These are phyloP conservation scores for Alouatta palliata DNA, from an alignment of 2,113 vertebrate species.

Conservation along the genomic window DNA sequence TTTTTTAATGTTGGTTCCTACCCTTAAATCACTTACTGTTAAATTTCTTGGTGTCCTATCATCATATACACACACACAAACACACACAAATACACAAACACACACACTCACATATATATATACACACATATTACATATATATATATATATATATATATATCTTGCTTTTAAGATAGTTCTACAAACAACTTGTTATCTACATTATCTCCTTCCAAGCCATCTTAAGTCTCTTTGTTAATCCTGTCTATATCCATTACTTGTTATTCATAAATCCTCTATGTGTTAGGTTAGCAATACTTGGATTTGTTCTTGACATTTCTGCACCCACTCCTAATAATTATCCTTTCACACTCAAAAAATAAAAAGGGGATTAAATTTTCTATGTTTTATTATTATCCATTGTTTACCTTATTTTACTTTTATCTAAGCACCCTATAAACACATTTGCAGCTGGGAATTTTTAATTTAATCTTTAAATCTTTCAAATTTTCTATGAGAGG, in stretches of 20 bases:
- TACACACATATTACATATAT: rapidly evolving
- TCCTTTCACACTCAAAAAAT: not conserved
- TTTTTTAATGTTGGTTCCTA: not conserved
- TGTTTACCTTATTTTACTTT: not conserved
- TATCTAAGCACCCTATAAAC: not conserved
- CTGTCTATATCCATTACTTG: not conserved
- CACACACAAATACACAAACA: not conserved
- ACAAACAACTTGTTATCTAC: not conserved
- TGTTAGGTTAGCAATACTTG: not conserved
- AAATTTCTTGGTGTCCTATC: not conserved
- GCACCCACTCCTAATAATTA: not conserved
- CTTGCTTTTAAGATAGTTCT: not conserved
- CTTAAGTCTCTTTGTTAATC: not conserved
- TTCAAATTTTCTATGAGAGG: not conserved
- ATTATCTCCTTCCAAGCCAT: not conserved
- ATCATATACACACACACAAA: not conserved
- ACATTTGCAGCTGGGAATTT: not conserved
- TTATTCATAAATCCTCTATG: not conserved
- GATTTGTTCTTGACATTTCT: not conserved
- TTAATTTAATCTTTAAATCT: not conserved
- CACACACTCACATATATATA: not conserved
- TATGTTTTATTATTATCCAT: not conserved
- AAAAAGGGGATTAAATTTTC: not conserved
- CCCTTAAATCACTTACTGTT: not conserved
- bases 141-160: not conserved